phyloP scores from a whole-genome alignment of 2,888 invertebrate species.

The Volucella zonaria region DNA sequence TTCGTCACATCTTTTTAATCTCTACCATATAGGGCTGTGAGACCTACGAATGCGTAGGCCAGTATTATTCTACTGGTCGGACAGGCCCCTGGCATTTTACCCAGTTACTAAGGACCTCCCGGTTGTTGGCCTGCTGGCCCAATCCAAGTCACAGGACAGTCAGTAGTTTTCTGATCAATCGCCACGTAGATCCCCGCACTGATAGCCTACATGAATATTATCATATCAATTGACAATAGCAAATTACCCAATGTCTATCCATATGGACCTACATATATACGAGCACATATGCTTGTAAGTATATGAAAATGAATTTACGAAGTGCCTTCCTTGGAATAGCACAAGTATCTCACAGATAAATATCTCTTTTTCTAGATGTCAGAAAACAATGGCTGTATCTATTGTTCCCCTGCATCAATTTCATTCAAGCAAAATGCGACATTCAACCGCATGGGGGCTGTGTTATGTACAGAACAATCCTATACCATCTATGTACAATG shows the following conservation, averaged over 20 bases:
- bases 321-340: slow-evolving; percentile 59
- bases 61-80: too few species aligned
- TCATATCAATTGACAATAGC: too few species aligned
- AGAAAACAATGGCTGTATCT: slow-evolving; percentile 44
- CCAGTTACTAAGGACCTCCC: too few species aligned
- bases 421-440: not conserved
- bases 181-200: too few species aligned
- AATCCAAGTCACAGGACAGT: too few species aligned
- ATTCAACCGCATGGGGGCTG: not conserved
- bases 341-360: slow-evolving; percentile 58
- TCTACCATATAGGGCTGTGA: too few species aligned
- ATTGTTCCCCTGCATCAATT: slow-evolving; percentile 10
- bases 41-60: too few species aligned
- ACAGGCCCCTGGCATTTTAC: too few species aligned
- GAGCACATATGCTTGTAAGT: not conserved
- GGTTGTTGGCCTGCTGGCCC: too few species aligned
- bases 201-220: too few species aligned
- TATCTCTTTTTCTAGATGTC: slow-evolving; percentile 45
- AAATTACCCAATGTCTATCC: slow-evolving; percentile 34
- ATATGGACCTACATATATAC: not conserved
- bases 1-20: too few species aligned
- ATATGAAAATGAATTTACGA: slow-evolving; percentile 34
- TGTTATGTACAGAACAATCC: slow-evolving; percentile 35
- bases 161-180: too few species aligned
- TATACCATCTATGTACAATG: slow-evolving; percentile 22